Base-by-base conservation (phyloP, 2,888 invertebrate genomes). In the Brachyptera putata region DNA sequence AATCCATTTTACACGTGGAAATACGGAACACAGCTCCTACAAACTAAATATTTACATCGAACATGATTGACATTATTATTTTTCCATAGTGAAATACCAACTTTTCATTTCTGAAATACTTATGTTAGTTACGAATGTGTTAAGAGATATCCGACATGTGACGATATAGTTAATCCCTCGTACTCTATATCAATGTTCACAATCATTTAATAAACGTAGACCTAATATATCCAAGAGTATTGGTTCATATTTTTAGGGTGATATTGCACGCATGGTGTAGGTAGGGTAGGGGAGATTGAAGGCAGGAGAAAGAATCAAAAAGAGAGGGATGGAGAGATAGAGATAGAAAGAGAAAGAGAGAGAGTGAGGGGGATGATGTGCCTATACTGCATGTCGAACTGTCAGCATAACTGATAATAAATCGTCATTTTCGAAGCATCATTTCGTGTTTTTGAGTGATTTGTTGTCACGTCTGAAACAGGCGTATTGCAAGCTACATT, bases 361-460 rank as follows among this genome's bases (percentile, higher is more conserved):
- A n/a, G n/a, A n/a, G n/a, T n/a, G n/a, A n/a, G n/a, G n/a, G n/a
- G n/a, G n/a, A n/a, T n/a, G n/a, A n/a, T 41, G 41, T 18, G 41
- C 21, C 41, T 18, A 41, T 18, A 41, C 41, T 46, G 21, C 37
- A 36, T 36, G 53, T 53, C 53, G 53, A 53, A 53, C 53, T 53
- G 53, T 53, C 53, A 11, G 13, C 36, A 53, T 21, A 36, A 53
- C 53, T 53, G 34, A 57, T 57, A 57, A 57, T 57, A 57, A 57
- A 57, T 57, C 39, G 57, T 46, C 43, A 16, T 25, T 57, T 46
- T 43, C 57, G 57, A 57, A 43, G 57, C 46, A 26, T 25, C 57
- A 22, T 43, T 37, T 37, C 24, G 43, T 57, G 57, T 57, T 57
- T 57, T 41, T 57, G 57, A 57, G 57, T 57, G 57, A 57, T 57